Evolutionary conservation across 2,888 invertebrate genomes (phyloP), one percentile per base, ranked within the genome.

Genomic region (Troides helena): DNA sequence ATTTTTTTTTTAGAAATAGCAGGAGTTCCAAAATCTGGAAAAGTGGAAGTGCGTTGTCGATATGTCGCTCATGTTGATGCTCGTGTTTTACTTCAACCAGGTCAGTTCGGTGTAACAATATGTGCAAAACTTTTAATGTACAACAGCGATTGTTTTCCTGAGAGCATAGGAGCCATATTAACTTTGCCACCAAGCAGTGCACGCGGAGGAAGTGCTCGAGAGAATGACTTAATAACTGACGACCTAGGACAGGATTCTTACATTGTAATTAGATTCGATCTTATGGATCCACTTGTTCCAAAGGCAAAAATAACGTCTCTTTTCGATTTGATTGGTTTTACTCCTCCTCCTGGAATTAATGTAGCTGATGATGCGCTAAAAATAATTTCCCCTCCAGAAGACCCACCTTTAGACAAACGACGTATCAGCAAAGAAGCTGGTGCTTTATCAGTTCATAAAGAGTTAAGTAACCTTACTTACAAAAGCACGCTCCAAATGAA

Each of bases 391-490:
- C 69, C 76, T 3, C 79, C 79, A n/a, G 85, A 86, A 58, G 86
- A 88, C 73, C 67, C 77, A 57, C 57, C 70, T 2, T 74, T 91
- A 57, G 91, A 90, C 74, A 85, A 85, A 0, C 80, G 78, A 64
- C 80, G 80, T 62, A 85, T 92, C 70, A 82, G 88, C 65, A 86
- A 81, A 74, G 90, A 90, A 77, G 81, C 81, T 63, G 90, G 89
- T 8, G 92, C 92, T 60, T 79, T 91, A 62, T 83, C 85, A 23
- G 87, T 92, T n/a, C 92, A 92, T 72, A 85, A 84, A 71, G 92
- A 92, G 78, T 74, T 92, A 60, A 85, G 87, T 73, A 75, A 74
- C 14, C 79, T 92, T 67, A 81, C 90, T 62, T 86, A 86, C 72
- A 83, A 80, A 73, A 86, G 86, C 21, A 74, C 79, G 46, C 78